Percentiles rank a stretch among this genome's conserved stretches.
Evolutionary conservation across 2,888 invertebrate genomes (phyloP).

Genomic region (Lasius platythorax): DNA sequence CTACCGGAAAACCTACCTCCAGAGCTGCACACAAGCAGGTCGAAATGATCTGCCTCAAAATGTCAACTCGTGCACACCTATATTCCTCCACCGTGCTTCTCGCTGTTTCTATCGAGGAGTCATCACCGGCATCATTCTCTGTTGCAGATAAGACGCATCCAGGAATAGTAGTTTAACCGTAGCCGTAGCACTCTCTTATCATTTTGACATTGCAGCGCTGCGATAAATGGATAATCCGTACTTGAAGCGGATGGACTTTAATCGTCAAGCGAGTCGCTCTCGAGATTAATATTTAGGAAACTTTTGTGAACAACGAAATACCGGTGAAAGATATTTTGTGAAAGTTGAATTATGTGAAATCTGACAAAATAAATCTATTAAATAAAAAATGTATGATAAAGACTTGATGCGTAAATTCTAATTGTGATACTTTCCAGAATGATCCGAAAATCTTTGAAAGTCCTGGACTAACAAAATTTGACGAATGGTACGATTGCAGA

Average conservation of each 20-base stretch:
- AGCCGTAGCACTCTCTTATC: slow-evolving; percentile 73
- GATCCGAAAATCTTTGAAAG: not conserved
- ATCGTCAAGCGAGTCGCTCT: not conserved
- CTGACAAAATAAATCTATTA: not conserved
- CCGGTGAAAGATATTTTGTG: not conserved
- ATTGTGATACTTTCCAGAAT: not conserved
- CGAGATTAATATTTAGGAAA: slow-evolving; percentile 1
- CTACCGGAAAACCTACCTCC: slow-evolving; percentile 12
- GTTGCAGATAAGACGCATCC: slow-evolving; percentile 82
- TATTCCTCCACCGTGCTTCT: slow-evolving; percentile 10
- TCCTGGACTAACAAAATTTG: not conserved
- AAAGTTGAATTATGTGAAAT: not conserved
- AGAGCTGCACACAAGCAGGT: slow-evolving; percentile 34
- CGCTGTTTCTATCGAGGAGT: slow-evolving; percentile 45
- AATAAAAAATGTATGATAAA: slow-evolving; percentile 5
- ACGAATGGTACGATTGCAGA: not conserved
- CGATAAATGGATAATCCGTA: slow-evolving; percentile 22
- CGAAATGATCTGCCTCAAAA: slow-evolving; percentile 36
- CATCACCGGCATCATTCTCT: slow-evolving; percentile 74
- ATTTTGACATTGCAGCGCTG: slow-evolving; percentile 75
- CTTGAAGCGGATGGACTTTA: not conserved
- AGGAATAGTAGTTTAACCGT: slow-evolving; percentile 82
- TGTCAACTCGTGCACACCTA: slow-evolving; percentile 50
- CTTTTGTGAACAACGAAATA: not conserved
- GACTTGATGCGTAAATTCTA: not conserved